Evolutionary conservation across 2,113 vertebrate genomes (phyloP), one percentile per base, ranked within the genome.

Genomic region (Syrmaticus mikado): DNA sequence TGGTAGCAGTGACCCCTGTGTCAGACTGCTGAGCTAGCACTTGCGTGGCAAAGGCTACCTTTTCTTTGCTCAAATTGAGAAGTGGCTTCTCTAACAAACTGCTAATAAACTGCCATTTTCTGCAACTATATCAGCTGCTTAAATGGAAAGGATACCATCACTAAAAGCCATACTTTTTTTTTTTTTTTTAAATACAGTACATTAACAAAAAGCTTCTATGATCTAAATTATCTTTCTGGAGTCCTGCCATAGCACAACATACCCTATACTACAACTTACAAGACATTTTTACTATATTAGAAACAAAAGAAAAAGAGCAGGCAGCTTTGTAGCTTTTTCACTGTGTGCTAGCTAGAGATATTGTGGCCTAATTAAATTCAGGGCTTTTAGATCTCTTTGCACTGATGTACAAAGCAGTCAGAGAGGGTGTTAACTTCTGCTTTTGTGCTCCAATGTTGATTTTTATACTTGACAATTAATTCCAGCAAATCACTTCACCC

Each of bases 11-110:
- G 38, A 66, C 19, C 19, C 15, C 21, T 16, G 28, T 7, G 15
- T 30, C 40, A 34, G 36, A 24, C 17, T 21, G 28, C 20, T 75
- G 25, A 48, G 8, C 6, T 75, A 15, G 17, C n/a, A 30, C 12
- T 32, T 27, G 2, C 3, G 11, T 32, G 12, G 48, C 55, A 70
- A 0, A 53, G 53, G 70, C 43, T 4, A 28, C 21, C 0, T 0
- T 20, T 74, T 64, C 53, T 74, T 20, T 34, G 5, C n/a, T 48
- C 28, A 52, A 6, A 17, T 18, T 45, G 13, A 58, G 46, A 14
- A n/a, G 15, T 3, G 12, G 13, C 17, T 70, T 70, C 4, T 25
- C 43, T 15, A 9, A 16, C n/a, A 24, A 24, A 8, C 52, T 53
- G 52, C 27, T 13, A 25, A 13, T 50, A 40, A 32, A n/a, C 10